Conservation (phyloP, 2,797 vertebrate genomes). For the Toxotes lorentzi region DNA sequence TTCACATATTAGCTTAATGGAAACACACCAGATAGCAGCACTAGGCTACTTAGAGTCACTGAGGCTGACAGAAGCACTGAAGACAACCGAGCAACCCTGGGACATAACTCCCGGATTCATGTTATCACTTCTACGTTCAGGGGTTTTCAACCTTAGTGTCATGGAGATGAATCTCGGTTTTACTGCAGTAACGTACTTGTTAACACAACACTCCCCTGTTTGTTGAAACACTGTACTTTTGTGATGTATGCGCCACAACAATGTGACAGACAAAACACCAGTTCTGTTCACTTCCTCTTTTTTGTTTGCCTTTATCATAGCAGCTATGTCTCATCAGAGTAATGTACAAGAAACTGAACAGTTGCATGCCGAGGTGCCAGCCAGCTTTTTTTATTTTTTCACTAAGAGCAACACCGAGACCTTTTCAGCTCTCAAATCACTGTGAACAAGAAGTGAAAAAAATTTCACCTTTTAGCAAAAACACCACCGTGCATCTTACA, state of each 20-base stretch:
- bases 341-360: background rate
- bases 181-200: slow-evolving; percentile 5
- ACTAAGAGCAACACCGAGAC: background rate
- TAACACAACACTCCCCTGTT: background rate
- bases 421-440: slow-evolving; percentile 22
- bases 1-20: slow-evolving; percentile 71
- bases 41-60: slow-evolving; percentile 53
- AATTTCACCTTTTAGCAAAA: slow-evolving; percentile 32
- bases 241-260: slow-evolving; percentile 22
- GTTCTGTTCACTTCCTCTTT: slow-evolving; percentile 16
- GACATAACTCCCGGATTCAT: slow-evolving; percentile 18
- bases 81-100: slow-evolving; percentile 25
- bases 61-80: slow-evolving; percentile 44
- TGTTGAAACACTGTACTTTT: slow-evolving; percentile 53
- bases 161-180: background rate
- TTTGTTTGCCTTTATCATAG: background rate
- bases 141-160: slow-evolving; percentile 7
- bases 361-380: background rate
- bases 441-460: slow-evolving; percentile 33
- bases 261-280: slow-evolving; percentile 13
- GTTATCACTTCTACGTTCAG: slow-evolving; percentile 39
- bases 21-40: slow-evolving; percentile 63
- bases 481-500: slow-evolving; percentile 42
- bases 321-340: background rate
- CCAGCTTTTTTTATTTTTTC: background rate